Evolutionary conservation across 2,888 invertebrate species (phyloP), one percentile per base, ranked within the genome.

Genomic region (Reticulitermes lucifugus): DNA sequence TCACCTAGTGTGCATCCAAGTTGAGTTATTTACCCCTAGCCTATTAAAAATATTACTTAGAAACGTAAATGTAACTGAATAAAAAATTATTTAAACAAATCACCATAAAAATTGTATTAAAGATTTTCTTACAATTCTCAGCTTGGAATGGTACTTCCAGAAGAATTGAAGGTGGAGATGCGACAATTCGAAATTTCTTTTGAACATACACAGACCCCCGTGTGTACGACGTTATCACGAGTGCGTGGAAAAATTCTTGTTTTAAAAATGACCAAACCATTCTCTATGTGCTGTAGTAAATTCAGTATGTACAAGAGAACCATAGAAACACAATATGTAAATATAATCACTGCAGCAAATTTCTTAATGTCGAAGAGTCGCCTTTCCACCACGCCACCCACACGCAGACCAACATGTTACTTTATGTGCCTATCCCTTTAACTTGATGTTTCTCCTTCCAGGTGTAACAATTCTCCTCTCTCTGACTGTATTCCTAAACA

Each of bases 381-480:
- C 79, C 18, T 46, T 65, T 43, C 79, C 65, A 79, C 79, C 46
- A 12, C 5, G n/a, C 51, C 41, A 41, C 35, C 77, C 59, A 55
- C 55, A 29, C 83, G n/a, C 59, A 46, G 21, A 55, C n/a, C n/a
- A 55, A 35, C 79, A 35, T 80, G 60, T 29, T 41, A 35, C 46
- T 83, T 41, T 43, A 46, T 81, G 75, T 86, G 41, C 83, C 46
- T 55, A 70, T 41, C 77, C 84, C 80, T 79, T 75, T 84, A 84
- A 86, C 84, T 87, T 70, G 81, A 82, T 86, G 84, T 87, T 88
- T 87, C 86, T 87, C 87, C 86, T 91, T 92, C 87, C 92, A 97
- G 98, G 98, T 92, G 98, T 99, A 89, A 99, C 98, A 89, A 98
- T 99, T 92, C 94, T 99, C 90, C 95, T 99, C 91, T 98, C 98